These are phyloP conservation scores for Trachelus tabidus DNA, from an alignment of 2,888 invertebrate genomes.

Conservation along the genomic window DNA sequence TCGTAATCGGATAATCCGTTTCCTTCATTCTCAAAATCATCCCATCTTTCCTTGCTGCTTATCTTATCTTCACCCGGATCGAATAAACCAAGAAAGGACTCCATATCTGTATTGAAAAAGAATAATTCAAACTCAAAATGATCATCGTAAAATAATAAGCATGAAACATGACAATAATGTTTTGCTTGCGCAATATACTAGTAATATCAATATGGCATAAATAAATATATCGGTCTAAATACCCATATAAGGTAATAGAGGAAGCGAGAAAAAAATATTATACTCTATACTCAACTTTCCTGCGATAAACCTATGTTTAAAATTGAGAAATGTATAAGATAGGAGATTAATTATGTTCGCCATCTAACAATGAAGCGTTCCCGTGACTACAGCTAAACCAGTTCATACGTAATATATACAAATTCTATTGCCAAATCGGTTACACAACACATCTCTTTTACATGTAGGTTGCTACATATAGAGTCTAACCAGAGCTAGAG, in stretches of 20 bases:
- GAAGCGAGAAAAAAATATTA: background rate
- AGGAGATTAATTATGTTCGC: background rate
- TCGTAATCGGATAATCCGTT: constrained; percentile 60
- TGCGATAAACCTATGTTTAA: background rate
- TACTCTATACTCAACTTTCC: background rate
- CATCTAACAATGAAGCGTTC: background rate
- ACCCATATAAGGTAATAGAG: background rate
- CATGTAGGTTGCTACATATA: background rate
- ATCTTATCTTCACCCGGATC: constrained; percentile 69
- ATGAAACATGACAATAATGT: background rate
- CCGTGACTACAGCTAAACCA: background rate
- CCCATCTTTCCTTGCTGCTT: constrained; percentile 68
- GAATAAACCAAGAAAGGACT: constrained; percentile 85
- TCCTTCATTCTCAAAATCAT: constrained; percentile 65
- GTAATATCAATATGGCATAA: background rate
- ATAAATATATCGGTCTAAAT: background rate
- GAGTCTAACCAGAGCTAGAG: background rate
- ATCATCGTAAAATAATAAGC: background rate
- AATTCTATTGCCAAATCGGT: background rate
- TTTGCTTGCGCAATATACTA: background rate
- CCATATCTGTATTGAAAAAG: constrained; percentile 70
- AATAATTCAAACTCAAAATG: constrained; percentile 6
- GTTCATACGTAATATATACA: background rate
- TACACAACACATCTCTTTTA: background rate
- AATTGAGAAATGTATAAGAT: background rate